phyloP scores from a whole-genome alignment of 2,113 vertebrate species.

The Gasterosteus nipponicus region DNA sequence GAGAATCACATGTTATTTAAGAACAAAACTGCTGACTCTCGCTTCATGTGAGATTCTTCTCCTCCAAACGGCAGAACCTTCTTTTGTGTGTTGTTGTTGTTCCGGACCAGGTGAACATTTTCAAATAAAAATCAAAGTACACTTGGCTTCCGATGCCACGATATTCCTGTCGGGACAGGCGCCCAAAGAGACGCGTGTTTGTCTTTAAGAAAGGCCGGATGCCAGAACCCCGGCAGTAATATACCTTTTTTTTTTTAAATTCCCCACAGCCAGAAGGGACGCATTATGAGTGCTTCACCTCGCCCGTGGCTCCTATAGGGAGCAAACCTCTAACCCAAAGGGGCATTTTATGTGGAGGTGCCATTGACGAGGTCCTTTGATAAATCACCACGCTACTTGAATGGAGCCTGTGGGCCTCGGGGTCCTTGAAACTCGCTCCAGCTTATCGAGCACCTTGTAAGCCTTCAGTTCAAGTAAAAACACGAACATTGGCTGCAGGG shows the following conservation, averaged over 20 bases:
- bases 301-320: not conserved
- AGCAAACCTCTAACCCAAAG: not conserved
- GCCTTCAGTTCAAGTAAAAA: conserved; percentile 68
- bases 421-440: conserved; percentile 55
- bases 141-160: conserved; percentile 22
- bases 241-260: conserved; percentile 1
- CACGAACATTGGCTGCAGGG: conserved; percentile 44
- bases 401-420: conserved; percentile 52
- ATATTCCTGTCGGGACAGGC: conserved; percentile 49
- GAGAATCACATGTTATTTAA: not conserved
- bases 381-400: conserved; percentile 19
- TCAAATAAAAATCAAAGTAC: conserved; percentile 30
- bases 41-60: not conserved
- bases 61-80: not conserved
- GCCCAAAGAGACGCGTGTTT: conserved; percentile 17
- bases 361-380: conserved; percentile 43
- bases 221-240: conserved; percentile 29
- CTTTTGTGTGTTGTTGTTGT: not conserved
- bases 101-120: conserved; percentile 4
- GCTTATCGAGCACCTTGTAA: conserved; percentile 55
- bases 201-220: conserved; percentile 1
- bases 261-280: not conserved
- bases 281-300: not conserved
- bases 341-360: conserved; percentile 5
- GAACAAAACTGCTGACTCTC: not conserved